Evolutionary conservation across 2,797 vertebrate genomes (phyloP), one percentile per base, ranked within the genome.

Genomic region (Sebastes glaucus): DNA sequence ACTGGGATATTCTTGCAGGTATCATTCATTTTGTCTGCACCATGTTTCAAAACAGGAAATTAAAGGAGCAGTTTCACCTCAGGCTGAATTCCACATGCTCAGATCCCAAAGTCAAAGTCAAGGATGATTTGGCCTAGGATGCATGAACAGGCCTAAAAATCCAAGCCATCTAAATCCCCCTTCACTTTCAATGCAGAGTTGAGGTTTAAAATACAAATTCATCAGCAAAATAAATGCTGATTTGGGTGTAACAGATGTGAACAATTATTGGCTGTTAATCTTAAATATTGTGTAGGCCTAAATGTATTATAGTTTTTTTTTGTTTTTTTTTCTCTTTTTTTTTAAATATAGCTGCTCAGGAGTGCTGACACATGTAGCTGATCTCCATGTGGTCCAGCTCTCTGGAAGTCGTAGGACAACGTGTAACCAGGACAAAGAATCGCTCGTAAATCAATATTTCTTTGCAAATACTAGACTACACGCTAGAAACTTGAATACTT

Each of bases 1-100:
- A 65, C 14, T 13, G 27, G 27, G 22, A 27, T 8, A 10, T 10
- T 22, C 11, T 18, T 11, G 16, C 22, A 67, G 6, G 8, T 4
- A 6, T 6, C 18, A 7, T 22, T 9, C 1, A 11, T 20, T 53
- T 33, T 32, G 23, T n/a, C 6, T 42, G 38, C 52, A 33, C 16
- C 7, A 25, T 55, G 16, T 46, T 25, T 8, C 0, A 7, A 63
- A 63, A 67, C 78, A 90, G 88, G 81, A 90, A 85, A 85, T 88
- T 59, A 85, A 91, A 91, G 42, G 74, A 68, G 67, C 64, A 59
- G 55, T 77, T 74, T 46, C 4, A 30, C 86, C 80, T 65, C 14
- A 2, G 87, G 84, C 68, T 59, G 63, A 87, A 92, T 87, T 91
- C 88, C 91, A 86, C 74, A 63, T 70, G 79, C 63, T 86, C 78